Evolutionary conservation across 2,113 vertebrate species (phyloP), one percentile per base, ranked within the genome.

Genomic region (Petaurus breviceps): DNA sequence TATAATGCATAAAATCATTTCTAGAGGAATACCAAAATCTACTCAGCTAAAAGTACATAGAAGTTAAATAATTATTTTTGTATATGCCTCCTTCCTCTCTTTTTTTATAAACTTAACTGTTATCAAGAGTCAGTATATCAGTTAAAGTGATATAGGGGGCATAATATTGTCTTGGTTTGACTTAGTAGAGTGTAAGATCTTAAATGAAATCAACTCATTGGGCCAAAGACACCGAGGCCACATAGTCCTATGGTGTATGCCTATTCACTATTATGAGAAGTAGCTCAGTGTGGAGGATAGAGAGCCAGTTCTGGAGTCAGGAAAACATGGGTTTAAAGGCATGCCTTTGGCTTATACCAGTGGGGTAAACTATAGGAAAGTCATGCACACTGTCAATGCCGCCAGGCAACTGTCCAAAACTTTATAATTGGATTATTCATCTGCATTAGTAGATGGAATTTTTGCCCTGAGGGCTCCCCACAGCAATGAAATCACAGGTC

Each of bases 101-200:
- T 91, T 90, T 90, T 49, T 90, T 12, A 52, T 94, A 52, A 97
- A 94, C 22, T 23, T 25, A 89, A 28, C 9, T n/a, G 46, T 91
- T 68, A 93, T 91, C 26, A 93, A 46, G 89, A 91, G 24, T 49
- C 92, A 94, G 8, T n/a, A 51, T 37, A 46, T 28, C n/a, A 22
- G 11, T 12, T 55, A 26, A 47, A 19, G 28, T 43, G 53, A 94
- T 77, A 49, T 46, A 50, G 90, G 10, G 55, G 46, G 51, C 55
- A 51, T 2, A 90, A 8, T 8, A 23, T 5, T 77, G 61, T 92
- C 25, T 47, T 93, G 51, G 47, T 10, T 89, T 93, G 92, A 94
- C 22, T 46, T 90, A 51, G 57, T 46, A 8, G 54, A 16, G 46
- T 84, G 0, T 12, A 16, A 22, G 19, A 0, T 0, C 0, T 16